phyloP scores from a whole-genome alignment of 1,140 invertebrate species.

The Epicauta chinensis region DNA sequence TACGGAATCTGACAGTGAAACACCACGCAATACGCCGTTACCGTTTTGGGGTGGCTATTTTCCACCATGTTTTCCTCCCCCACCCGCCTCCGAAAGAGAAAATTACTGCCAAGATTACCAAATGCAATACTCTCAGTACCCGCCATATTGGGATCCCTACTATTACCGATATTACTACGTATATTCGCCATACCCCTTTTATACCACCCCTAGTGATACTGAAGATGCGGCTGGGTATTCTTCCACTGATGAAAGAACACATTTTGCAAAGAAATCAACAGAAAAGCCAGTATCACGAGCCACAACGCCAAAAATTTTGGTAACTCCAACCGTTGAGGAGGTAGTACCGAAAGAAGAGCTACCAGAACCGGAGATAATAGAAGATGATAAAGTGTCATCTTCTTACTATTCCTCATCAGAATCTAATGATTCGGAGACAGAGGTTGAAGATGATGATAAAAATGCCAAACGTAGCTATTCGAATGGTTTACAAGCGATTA shows the following conservation, averaged over 20 bases:
- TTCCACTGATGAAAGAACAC: slow-evolving; percentile 44
- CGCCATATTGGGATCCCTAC: slow-evolving; percentile 36
- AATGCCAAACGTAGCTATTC: slow-evolving; percentile 26
- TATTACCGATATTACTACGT: slow-evolving; percentile 34
- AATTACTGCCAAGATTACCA: slow-evolving; percentile 10
- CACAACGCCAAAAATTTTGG: slow-evolving; percentile 20
- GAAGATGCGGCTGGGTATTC: slow-evolving; percentile 43
- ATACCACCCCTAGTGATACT: slow-evolving; percentile 31
- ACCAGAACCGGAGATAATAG: background rate
- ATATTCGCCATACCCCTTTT: slow-evolving; percentile 30
- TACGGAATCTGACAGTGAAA: slow-evolving; percentile 13
- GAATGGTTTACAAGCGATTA: slow-evolving; percentile 41
- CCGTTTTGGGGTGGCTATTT: slow-evolving; percentile 31
- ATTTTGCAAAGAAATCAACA: slow-evolving; percentile 31
- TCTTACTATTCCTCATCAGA: slow-evolving; percentile 12
- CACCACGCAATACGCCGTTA: slow-evolving; percentile 24
- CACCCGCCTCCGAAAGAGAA: slow-evolving; percentile 1
- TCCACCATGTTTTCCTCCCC: slow-evolving; percentile 7
- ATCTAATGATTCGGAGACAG: slow-evolving; percentile 21
- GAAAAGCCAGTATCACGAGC: slow-evolving; percentile 10
- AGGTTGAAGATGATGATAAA: slow-evolving; percentile 27
- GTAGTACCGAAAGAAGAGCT: background rate
- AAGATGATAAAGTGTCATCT: background rate
- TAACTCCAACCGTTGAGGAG: slow-evolving; percentile 26
- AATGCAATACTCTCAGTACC: slow-evolving; percentile 16